Base-by-base conservation (phyloP, 2,888 invertebrate genomes). In the Hirudinaria manillensis region DNA sequence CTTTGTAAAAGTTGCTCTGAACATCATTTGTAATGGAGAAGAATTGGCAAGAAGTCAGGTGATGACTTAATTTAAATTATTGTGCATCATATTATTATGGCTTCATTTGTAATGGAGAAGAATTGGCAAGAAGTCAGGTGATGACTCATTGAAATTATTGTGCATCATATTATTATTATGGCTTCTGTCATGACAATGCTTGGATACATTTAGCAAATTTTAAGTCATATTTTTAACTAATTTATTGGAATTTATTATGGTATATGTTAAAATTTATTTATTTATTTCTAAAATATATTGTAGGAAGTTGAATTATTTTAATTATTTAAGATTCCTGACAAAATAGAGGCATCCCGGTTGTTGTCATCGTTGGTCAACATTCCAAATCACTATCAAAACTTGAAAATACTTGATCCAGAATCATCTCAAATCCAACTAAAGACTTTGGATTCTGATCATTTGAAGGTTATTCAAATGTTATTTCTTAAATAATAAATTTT, bases 351-450 rank as follows among this genome's bases (percentile, higher is more conserved):
- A 36, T 34, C 32, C 4, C 2, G 68, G 3, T 16, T 68, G 36
- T 34, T 68, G 29, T 13, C 68, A 32, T 68, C 68, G 36, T 34
- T 24, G 21, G 36, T 34, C n/a, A 34, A 34, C 68, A 32, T 68
- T 36, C 68, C 19, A 10, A 68, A 36, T 68, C 36, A 34, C 16
- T 68, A 32, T 36, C n/a, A n/a, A 34, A 68, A 32, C 4, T 36
- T 68, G 34, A 68, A 68, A n/a, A 34, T 68, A 10, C n/a, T 68
- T 13, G 36, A 34, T 36, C 32, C 68, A n/a, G 21, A 32, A 2
- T n/a, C 36, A 6, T 36, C 68, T 68, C n/a, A 32, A n/a, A 21
- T 68, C 21, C 68, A 68, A 24, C n/a, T 68, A 19, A 32, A 68
- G 36, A 10, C 36, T 24, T 34, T 6, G 13, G 36, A 36, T 68